Conservation (phyloP, 2,113 vertebrate species). For the Oreochromis tanganicae region DNA sequence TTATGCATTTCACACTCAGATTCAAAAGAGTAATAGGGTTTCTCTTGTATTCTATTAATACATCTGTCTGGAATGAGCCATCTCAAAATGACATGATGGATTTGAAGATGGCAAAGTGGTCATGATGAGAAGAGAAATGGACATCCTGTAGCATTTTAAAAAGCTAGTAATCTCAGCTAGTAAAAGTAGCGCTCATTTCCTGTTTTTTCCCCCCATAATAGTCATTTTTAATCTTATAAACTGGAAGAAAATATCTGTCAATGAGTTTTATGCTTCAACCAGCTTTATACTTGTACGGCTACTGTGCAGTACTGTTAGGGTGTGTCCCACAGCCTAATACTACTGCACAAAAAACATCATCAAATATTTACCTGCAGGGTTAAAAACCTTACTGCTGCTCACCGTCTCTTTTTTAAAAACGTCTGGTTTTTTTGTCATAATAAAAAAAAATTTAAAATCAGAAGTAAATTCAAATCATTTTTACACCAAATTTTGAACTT, state of each 20-base stretch:
- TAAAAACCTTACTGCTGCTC: not conserved
- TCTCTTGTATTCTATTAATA: constrained; percentile 48
- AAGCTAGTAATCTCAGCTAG: not conserved
- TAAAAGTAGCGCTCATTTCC: not conserved
- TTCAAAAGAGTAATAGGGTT: constrained; percentile 50
- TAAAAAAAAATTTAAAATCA: not conserved
- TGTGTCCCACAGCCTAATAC: constrained; percentile 19
- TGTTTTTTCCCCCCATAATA: constrained; percentile 6
- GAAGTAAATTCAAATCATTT: not conserved
- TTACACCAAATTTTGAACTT: not conserved
- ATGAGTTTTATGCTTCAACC: constrained; percentile 46
- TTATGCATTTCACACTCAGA: constrained; percentile 46
- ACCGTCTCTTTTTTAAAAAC: not conserved
- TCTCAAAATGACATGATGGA: constrained; percentile 30
- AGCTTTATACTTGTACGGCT: not conserved
- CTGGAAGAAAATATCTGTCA: constrained; percentile 27
- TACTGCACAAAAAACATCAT: constrained; percentile 42
- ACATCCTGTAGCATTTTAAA: constrained; percentile 18
- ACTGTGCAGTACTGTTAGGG: not conserved
- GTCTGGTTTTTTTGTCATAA: not conserved
- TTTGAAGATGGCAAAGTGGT: constrained; percentile 19
- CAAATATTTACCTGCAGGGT: constrained; percentile 37
- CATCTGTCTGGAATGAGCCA: constrained; percentile 37
- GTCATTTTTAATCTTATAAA: not conserved
- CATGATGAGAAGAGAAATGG: not conserved